A percentile compares a stretch with the other conserved stretches of the same genome.
phyloP scores from a whole-genome alignment of 1,140 invertebrate genomes.

The Cydia splendana region DNA sequence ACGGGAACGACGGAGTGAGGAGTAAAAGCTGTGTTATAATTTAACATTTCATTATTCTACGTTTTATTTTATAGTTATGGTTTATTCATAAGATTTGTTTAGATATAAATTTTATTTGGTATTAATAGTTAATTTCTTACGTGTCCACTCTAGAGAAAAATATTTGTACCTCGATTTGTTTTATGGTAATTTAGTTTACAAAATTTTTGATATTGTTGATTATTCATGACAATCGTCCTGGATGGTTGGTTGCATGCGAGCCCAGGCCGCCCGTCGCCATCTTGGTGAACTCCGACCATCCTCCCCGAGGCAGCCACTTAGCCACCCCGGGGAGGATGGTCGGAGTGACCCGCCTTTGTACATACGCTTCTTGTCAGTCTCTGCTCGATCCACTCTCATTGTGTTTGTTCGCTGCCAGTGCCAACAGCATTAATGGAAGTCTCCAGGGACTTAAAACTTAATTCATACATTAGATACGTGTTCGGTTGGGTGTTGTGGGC shows the following conservation, averaged over 20 bases:
- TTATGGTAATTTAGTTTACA: constrained; percentile 72
- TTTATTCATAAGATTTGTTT: constrained; percentile 76
- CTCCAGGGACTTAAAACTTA: constrained; percentile 48
- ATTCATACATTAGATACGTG: constrained; percentile 25
- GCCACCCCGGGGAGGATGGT: background rate
- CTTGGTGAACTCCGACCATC: too few relatives aligned
- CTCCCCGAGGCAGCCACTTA: background rate
- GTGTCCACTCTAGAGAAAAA: constrained; percentile 62
- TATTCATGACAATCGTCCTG: constrained; percentile 72
- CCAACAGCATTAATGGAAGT: constrained; percentile 73
- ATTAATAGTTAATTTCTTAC: constrained; percentile 74
- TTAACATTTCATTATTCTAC: constrained; percentile 76
- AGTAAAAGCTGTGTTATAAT: constrained; percentile 78
- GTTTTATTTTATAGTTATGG: constrained; percentile 79
- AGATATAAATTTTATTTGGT: constrained; percentile 77
- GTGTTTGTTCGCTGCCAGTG: constrained; percentile 66
- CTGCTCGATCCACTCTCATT: constrained; percentile 67
- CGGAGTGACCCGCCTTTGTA: constrained; percentile 47
- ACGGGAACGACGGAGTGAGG: constrained; percentile 65
- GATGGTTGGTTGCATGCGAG: constrained; percentile 42
- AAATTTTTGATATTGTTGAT: constrained; percentile 70
- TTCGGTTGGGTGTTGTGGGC: constrained; percentile 27
- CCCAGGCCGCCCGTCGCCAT: background rate
- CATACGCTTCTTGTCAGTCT: constrained; percentile 61
- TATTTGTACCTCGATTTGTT: constrained; percentile 75